A percentile compares a stretch with the other conserved stretches of the same genome.
Evolutionary conservation across 1,140 invertebrate species (phyloP).

Genomic region (Pseudomyrmex sp.): DNA sequence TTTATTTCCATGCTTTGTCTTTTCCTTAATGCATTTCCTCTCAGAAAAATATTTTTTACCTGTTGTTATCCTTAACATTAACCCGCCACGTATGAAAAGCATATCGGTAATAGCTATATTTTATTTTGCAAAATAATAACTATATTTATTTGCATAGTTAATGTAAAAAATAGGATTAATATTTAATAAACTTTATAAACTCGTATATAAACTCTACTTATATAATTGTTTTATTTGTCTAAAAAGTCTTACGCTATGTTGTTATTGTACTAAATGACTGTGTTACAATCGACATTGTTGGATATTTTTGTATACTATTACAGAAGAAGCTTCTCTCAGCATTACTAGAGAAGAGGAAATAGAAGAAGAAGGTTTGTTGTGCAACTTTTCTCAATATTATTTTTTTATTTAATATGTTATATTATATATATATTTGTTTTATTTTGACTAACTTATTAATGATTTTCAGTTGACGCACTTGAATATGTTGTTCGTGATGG

Average conservation of each 20-base stretch:
- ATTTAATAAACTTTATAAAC: constrained; percentile 5
- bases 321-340: constrained; percentile 87
- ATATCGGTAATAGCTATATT: constrained; percentile 75
- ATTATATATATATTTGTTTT: constrained; percentile 1
- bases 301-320: constrained; percentile 62
- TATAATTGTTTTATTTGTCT: constrained; percentile 5
- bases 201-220: background rate
- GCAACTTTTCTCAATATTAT: background rate
- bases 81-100: constrained; percentile 78
- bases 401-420: constrained; percentile 1
- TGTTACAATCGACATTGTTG: constrained; percentile 13
- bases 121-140: constrained; percentile 17
- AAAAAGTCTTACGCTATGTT: background rate
- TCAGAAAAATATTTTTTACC: background rate
- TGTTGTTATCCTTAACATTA: constrained; percentile 16
- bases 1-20: background rate
- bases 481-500: constrained; percentile 88
- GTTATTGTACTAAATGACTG: constrained; percentile 12
- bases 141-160: constrained; percentile 28
- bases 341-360: constrained; percentile 86
- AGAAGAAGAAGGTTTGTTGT: constrained; percentile 82
- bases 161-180: background rate
- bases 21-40: background rate
- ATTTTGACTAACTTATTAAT: constrained; percentile 40
- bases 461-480: constrained; percentile 68